Conservation (phyloP, 2,797 vertebrate species). For the Eospalax fontanierii region DNA sequence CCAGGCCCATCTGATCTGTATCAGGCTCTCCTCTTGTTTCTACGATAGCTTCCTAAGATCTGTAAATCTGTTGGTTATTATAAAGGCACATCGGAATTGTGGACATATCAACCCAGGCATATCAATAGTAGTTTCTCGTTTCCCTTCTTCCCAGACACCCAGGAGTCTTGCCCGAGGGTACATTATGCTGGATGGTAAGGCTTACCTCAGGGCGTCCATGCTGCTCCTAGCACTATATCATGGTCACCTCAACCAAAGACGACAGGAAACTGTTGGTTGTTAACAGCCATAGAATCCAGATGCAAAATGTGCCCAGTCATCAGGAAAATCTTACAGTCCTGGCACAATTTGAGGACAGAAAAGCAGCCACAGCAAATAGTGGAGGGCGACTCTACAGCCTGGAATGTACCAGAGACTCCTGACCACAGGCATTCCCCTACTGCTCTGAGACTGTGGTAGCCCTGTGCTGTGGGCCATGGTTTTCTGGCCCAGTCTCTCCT, state of each 20-base stretch:
- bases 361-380: conserved; percentile 56
- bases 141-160: background rate
- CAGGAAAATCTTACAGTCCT: conserved; percentile 84
- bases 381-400: conserved; percentile 50
- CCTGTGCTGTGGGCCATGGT: conserved; percentile 3
- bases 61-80: background rate
- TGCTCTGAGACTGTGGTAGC: conserved; percentile 16
- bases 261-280: conserved; percentile 79
- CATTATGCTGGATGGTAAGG: background rate
- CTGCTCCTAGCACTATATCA: conserved; percentile 41
- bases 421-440: conserved; percentile 69
- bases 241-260: conserved; percentile 68
- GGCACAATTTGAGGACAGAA: conserved; percentile 74
- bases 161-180: background rate
- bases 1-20: too few species aligned
- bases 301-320: conserved; percentile 82
- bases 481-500: background rate
- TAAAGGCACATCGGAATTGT: background rate
- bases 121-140: background rate
- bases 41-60: background rate
- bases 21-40: background rate
- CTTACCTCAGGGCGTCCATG: conserved; percentile 34
- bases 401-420: conserved; percentile 74
- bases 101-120: background rate
- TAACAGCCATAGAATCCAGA: conserved; percentile 78